phyloP scores from a whole-genome alignment of 2,113 vertebrate genomes.

The Archocentrus centrarchus region DNA sequence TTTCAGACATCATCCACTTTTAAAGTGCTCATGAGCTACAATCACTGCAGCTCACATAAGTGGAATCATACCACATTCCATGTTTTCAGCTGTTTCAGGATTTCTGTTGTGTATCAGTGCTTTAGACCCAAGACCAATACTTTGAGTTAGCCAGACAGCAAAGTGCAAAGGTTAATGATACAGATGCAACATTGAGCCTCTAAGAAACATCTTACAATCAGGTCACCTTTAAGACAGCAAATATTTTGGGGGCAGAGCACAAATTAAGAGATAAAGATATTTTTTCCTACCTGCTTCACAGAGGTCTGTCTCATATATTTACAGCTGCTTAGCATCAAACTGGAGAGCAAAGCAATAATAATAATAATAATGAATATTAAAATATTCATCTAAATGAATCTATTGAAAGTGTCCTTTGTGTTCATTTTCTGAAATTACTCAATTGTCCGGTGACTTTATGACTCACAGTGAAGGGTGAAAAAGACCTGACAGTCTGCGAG shows the following conservation, averaged over 20 bases:
- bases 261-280: background rate
- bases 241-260: background rate
- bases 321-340: background rate
- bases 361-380: background rate
- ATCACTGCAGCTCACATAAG: background rate
- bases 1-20: too few relatives aligned
- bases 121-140: background rate
- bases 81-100: background rate
- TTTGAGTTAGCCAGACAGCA: accelerated
- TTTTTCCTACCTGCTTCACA: background rate
- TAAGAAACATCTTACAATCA: background rate
- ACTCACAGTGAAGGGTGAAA: conserved; percentile 10
- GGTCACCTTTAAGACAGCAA: background rate
- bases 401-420: background rate
- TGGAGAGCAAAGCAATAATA: conserved; percentile 7
- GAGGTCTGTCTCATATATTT: background rate
- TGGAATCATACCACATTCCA: background rate
- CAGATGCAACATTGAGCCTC: background rate
- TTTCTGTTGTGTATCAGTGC: accelerated
- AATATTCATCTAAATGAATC: conserved; percentile 24
- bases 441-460: conserved; percentile 2
- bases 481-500: conserved; percentile 1
- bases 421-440: background rate
- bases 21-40: background rate
- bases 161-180: background rate